A percentile compares a stretch with the other conserved stretches of the same genome.
Evolutionary conservation across 2,113 vertebrate genomes (phyloP).

Genomic region (Scolopax mira): DNA sequence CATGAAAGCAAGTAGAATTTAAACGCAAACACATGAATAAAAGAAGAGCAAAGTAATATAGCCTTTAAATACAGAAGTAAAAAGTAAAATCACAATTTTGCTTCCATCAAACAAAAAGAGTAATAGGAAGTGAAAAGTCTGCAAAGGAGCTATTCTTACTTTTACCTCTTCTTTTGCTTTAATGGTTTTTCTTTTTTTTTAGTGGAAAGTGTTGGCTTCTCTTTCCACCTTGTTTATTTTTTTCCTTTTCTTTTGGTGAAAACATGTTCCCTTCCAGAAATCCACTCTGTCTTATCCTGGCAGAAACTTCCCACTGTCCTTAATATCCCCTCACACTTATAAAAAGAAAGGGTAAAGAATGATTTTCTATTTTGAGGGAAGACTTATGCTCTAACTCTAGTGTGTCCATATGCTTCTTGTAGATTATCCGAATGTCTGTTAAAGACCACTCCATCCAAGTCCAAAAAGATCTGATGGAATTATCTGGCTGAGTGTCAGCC

Average conservation of each 20-base stretch:
- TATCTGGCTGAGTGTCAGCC: background rate
- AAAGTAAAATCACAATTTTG: background rate
- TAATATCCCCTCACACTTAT: background rate
- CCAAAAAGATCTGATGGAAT: constrained; percentile 37
- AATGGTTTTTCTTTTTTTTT: background rate
- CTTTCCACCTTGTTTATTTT: constrained; percentile 31
- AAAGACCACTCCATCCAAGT: background rate
- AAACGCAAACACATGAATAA: background rate
- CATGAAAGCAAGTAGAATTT: background rate
- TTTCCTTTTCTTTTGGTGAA: constrained; percentile 24
- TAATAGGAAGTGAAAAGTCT: background rate
- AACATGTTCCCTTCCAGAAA: constrained; percentile 38
- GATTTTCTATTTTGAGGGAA: background rate
- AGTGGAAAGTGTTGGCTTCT: constrained; percentile 6
- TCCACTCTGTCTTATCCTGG: background rate
- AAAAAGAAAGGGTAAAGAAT: background rate
- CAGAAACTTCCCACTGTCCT: constrained; percentile 12
- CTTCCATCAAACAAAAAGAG: background rate
- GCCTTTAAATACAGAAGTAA: background rate
- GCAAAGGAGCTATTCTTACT: background rate
- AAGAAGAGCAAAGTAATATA: background rate
- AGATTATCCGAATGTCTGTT: constrained; percentile 4
- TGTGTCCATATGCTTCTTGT: background rate
- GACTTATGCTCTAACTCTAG: background rate
- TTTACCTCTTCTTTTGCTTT: background rate